These are phyloP conservation scores for Tragopan temminckii DNA, from an alignment of 2,797 vertebrate species.

Conservation along the genomic window DNA sequence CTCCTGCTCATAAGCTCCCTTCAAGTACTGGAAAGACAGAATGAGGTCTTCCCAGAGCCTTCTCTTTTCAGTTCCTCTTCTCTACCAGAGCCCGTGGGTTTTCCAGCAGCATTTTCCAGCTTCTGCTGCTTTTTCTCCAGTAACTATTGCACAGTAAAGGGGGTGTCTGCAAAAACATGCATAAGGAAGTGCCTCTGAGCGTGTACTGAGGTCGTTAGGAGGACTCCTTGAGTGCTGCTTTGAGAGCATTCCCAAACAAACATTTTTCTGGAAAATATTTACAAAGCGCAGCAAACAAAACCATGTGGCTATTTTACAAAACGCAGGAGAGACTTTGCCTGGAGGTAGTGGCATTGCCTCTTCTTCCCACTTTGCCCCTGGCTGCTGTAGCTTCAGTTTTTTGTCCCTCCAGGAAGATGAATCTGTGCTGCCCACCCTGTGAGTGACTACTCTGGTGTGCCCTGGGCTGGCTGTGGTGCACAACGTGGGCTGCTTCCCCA, in stretches of 20 bases:
- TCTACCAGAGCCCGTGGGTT: neutral
- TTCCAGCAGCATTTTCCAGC: neutral
- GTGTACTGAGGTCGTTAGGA: slow-evolving; percentile 3
- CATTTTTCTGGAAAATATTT: slow-evolving; percentile 28
- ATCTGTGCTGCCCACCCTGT: neutral
- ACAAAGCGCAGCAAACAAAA: neutral
- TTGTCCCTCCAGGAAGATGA: neutral
- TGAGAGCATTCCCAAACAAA: neutral
- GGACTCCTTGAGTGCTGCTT: neutral
- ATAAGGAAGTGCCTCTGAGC: neutral
- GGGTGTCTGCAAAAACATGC: neutral
- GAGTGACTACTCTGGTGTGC: neutral
- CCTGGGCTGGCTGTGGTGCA: neutral
- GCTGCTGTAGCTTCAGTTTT: neutral
- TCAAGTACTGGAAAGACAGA: too few relatives aligned
- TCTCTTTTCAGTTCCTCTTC: too few relatives aligned
- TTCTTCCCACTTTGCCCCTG: fast-evolving
- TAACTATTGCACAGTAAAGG: neutral
- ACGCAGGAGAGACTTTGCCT: neutral
- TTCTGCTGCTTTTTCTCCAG: neutral
- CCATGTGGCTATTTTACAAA: neutral
- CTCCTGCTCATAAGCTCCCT: too few relatives aligned
- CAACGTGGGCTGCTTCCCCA: neutral
- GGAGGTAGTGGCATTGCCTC: neutral
- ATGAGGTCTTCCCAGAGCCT: too few relatives aligned